Evolutionary conservation across 2,888 invertebrate genomes (phyloP), one percentile per base, ranked within the genome.

Genomic region (Drosophila demipolita): DNA sequence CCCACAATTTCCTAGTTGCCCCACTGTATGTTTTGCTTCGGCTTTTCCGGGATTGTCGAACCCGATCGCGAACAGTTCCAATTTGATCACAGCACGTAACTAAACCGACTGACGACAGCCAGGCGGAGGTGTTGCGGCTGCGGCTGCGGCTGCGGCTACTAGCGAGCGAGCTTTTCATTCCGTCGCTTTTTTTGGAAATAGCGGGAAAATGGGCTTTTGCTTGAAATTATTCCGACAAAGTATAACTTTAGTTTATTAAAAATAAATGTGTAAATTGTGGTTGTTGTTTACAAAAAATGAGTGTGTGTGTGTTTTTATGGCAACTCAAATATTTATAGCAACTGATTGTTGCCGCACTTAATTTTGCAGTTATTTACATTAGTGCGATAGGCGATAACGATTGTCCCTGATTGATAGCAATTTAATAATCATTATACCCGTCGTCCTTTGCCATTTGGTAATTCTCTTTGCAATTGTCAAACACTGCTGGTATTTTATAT

Each of bases 51-150:
- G 60, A 52, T 12, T 49, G 50, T 40, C 38, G 66, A 32, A 67
- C 59, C 54, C 78, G 73, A 65, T n/a, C 81, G 67, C 81, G 73
- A 78, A 60, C 78, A 67, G 78, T 38, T 57, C 81, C 23, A 38
- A n/a, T 59, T 65, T 79, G 76, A 75, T 75, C 82, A 65, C 79
- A 59, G 76, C 59, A 76, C 71, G 82, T 87, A 89, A 84, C 87
- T 89, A 62, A 84, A 84, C 57, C 67, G 67, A 76, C 53, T 48
- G 53, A 66, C 20, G 59, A 62, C 26, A 32, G 33, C 48, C 45
- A 58, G 65, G 17, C 64, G 54, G n/a, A 38, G 52, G 29, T 42
- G 58, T 23, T 54, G 54, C 45, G 23, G 38, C 52, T 53, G 63
- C 45, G 15, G 42, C 63, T 57, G 8, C 33, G 40, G 32, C n/a